Conservation (phyloP, 2,888 invertebrate species). For the Drosophila flavopinicola region DNA sequence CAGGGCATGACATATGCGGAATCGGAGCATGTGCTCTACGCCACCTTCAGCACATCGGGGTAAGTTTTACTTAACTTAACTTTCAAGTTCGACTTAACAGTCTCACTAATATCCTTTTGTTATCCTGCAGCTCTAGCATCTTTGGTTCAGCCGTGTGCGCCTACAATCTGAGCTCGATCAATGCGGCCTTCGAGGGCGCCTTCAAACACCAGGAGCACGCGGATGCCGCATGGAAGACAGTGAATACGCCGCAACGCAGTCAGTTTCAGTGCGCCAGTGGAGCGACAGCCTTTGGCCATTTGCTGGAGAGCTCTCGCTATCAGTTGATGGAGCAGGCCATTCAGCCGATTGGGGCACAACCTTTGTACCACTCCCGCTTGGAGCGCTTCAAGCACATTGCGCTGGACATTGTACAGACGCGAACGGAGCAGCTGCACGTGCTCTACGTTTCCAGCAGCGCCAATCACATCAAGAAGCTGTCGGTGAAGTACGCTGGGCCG, state of each 20-base stretch:
- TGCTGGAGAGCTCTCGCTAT: conserved; percentile 89
- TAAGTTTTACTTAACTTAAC: conserved; percentile 82
- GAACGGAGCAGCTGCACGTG: conserved; percentile 89
- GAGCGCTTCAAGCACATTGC: conserved; percentile 92
- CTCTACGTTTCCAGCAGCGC: conserved; percentile 92
- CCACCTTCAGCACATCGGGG: conserved; percentile 93
- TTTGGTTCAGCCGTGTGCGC: conserved; percentile 96
- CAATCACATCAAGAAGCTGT: conserved; percentile 92
- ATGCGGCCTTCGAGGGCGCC: conserved; percentile 92
- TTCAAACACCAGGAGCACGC: conserved; percentile 93
- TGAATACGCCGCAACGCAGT: conserved; percentile 86
- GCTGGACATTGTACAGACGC: conserved; percentile 90
- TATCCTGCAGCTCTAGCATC: conserved; percentile 89
- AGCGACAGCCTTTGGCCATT: conserved; percentile 84
- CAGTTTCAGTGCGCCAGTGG: conserved; percentile 87
- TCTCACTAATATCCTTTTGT: neutral
- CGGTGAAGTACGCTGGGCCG: conserved; percentile 85
- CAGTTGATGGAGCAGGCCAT: conserved; percentile 95
- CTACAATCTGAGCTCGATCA: conserved; percentile 93
- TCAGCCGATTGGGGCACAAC: conserved; percentile 88
- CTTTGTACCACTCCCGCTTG: conserved; percentile 89
- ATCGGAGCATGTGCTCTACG: conserved; percentile 91
- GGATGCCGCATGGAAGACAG: conserved; percentile 91
- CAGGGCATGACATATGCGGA: conserved; percentile 92
- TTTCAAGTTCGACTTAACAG: no score